Conservation (phyloP, 1,140 invertebrate genomes). For the Plodia interpunctella region DNA sequence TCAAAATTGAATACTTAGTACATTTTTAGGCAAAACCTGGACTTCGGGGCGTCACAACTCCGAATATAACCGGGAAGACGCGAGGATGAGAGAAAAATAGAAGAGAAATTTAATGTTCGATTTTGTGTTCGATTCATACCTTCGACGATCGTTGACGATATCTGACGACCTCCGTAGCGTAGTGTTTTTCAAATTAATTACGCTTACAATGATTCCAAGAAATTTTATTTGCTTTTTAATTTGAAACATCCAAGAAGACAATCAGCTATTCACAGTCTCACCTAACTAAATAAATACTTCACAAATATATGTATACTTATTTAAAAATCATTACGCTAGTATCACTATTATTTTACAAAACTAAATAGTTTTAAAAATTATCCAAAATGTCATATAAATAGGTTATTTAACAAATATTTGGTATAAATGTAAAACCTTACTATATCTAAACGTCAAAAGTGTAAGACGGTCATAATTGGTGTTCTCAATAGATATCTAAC, state of each 20-base stretch:
- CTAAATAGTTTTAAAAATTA: constrained; percentile 30
- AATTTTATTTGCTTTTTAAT: constrained; percentile 68
- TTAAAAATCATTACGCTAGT: constrained; percentile 66
- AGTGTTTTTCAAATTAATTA: background rate
- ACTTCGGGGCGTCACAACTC: too few species aligned
- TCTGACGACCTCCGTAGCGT: too few species aligned
- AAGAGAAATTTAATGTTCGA: too few species aligned
- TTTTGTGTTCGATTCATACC: too few species aligned
- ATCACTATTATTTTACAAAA: constrained; percentile 68
- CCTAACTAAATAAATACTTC: constrained; percentile 71
- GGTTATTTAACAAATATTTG: constrained; percentile 43
- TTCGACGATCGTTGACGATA: too few species aligned
- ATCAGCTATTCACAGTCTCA: constrained; percentile 61
- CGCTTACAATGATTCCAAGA: constrained; percentile 33
- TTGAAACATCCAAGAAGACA: constrained; percentile 65
- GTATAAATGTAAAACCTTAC: constrained; percentile 22
- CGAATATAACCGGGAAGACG: too few species aligned
- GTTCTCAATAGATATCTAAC: background rate
- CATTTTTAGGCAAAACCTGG: too few species aligned
- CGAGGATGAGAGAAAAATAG: too few species aligned
- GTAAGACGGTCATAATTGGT: background rate
- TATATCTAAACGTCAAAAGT: background rate
- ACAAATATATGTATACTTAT: constrained; percentile 56
- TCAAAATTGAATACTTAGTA: too few species aligned
- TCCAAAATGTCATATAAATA: constrained; percentile 26